Evolutionary conservation across 1,140 invertebrate species (phyloP).

Genomic region (Drosophila erecta): DNA sequence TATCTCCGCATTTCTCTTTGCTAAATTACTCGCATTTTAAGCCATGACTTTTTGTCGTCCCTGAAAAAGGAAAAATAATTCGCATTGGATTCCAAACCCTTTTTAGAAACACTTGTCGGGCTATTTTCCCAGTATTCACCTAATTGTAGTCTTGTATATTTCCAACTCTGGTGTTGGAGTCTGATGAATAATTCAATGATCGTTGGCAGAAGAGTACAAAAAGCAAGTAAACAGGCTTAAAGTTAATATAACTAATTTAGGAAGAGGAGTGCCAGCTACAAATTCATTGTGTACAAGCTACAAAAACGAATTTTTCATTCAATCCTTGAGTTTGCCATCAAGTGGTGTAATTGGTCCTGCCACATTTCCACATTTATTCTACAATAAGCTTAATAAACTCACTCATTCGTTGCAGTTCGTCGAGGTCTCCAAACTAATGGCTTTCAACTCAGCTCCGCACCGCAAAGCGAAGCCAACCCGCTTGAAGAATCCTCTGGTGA

Average conservation of each 20-base stretch:
- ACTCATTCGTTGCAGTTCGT: neutral
- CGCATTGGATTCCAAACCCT: slow-evolving; percentile 19
- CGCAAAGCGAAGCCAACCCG: slow-evolving; percentile 13
- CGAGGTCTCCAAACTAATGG: slow-evolving; percentile 2
- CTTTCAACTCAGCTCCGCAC: slow-evolving; percentile 3
- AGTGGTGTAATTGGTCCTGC: neutral
- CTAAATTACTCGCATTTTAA: slow-evolving; percentile 50
- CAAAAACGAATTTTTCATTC: neutral
- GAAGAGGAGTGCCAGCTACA: too few relatives aligned
- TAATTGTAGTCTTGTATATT: neutral
- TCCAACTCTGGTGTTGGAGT: neutral
- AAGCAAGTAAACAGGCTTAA: too few relatives aligned
- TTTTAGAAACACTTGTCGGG: neutral
- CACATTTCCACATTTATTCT: slow-evolving; percentile 5
- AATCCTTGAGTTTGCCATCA: slow-evolving; percentile 1
- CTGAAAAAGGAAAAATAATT: slow-evolving; percentile 7
- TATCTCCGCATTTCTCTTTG: slow-evolving; percentile 38
- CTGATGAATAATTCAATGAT: neutral
- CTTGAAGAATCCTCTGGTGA: neutral
- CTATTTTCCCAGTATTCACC: neutral
- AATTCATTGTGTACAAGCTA: too few relatives aligned
- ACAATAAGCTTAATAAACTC: neutral
- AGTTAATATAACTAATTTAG: too few relatives aligned
- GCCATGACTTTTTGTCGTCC: slow-evolving; percentile 44
- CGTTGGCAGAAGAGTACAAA: too few relatives aligned